Percentiles rank a stretch among this genome's conserved stretches.
Evolutionary conservation across 1,140 invertebrate species (phyloP).

Genomic region (Cephus cinctus): DNA sequence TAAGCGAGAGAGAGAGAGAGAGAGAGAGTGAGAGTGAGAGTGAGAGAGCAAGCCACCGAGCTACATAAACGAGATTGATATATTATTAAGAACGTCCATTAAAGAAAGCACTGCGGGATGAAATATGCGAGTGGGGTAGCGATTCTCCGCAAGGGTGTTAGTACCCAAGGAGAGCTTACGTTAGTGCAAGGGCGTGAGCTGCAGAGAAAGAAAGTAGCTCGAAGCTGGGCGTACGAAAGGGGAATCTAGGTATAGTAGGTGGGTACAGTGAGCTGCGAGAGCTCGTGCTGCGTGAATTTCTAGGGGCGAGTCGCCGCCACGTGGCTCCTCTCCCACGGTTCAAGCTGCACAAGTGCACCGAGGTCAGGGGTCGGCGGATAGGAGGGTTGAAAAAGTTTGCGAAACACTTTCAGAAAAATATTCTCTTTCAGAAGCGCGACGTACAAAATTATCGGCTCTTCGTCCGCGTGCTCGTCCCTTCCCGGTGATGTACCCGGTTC

Average conservation of each 20-base stretch:
- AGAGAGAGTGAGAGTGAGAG: conserved; percentile 5
- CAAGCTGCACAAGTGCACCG: conserved; percentile 32
- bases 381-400: no score
- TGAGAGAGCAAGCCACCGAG: conserved; percentile 15
- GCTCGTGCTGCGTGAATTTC: conserved; percentile 33
- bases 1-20: neutral
- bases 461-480: no score
- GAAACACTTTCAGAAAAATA: no score
- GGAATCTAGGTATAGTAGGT: conserved; percentile 4
- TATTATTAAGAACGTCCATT: conserved; percentile 50
- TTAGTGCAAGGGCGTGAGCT: conserved; percentile 7
- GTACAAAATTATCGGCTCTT: no score
- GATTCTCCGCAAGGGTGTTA: conserved; percentile 10
- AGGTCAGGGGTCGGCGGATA: conserved; percentile 20
- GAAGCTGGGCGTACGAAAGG: conserved; percentile 1
- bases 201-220: conserved; percentile 15
- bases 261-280: neutral
- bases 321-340: conserved; percentile 43
- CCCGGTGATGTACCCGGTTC: no score
- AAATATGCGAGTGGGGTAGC: conserved; percentile 36
- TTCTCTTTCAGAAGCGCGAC: no score
- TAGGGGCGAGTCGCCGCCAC: conserved; percentile 31
- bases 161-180: conserved; percentile 1
- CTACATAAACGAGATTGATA: conserved; percentile 48
- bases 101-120: conserved; percentile 41